phyloP scores from a whole-genome alignment of 2,113 vertebrate genomes.

The Brienomyrus brachyistius region DNA sequence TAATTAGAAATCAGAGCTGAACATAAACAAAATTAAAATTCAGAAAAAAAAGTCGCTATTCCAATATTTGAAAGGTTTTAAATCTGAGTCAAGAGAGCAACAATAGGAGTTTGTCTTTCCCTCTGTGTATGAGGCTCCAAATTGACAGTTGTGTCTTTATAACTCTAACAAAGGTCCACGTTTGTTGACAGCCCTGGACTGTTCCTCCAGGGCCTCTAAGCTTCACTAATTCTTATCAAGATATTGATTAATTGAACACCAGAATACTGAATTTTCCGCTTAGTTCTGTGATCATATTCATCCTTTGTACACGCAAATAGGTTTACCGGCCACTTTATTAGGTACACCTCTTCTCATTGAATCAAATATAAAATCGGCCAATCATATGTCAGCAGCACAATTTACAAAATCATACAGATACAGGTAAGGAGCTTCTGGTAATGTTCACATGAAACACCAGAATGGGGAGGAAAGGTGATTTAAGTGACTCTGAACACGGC shows the following conservation, averaged over 20 bases:
- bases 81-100: not conserved
- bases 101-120: not conserved
- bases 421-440: not conserved
- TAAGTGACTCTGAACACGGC: not conserved
- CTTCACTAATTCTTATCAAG: not conserved
- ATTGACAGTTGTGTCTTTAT: not conserved
- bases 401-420: not conserved
- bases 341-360: not conserved
- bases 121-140: not conserved
- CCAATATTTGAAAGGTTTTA: not conserved
- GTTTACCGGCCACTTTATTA: not conserved
- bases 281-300: not conserved
- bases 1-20: slow-evolving; percentile 12
- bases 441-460: not conserved
- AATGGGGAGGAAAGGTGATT: not conserved
- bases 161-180: not conserved
- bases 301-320: not conserved
- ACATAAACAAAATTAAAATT: slow-evolving; percentile 15
- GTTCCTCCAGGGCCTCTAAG: not conserved
- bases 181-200: not conserved
- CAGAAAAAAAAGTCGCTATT: not conserved
- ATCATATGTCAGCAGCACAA: not conserved
- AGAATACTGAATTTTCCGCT: not conserved
- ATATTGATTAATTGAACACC: not conserved
- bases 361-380: not conserved